phyloP scores from a whole-genome alignment of 2,797 vertebrate species.

The Sebastes nivosus region DNA sequence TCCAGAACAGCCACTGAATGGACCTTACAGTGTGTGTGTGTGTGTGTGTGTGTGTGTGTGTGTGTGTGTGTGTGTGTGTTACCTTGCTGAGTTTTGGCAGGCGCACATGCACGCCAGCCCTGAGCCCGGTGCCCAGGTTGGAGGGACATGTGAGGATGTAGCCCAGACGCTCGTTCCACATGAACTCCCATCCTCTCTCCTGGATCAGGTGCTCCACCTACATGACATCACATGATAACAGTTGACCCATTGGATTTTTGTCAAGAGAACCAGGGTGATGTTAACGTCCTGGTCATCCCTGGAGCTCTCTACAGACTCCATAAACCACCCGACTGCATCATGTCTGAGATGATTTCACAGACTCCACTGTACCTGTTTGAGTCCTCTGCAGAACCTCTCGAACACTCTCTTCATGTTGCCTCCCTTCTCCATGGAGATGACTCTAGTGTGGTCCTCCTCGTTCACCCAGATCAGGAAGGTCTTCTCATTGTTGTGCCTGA shows the following conservation, averaged over 20 bases:
- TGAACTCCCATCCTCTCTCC: slow-evolving; percentile 95
- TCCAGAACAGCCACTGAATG: background rate
- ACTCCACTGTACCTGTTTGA: slow-evolving; percentile 85
- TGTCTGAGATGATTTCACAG: background rate
- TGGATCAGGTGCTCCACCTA: slow-evolving; percentile 94
- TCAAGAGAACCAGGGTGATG: too few species aligned
- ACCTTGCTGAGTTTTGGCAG: slow-evolving; percentile 93
- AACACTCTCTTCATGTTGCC: slow-evolving; percentile 97
- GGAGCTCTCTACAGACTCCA: too few species aligned
- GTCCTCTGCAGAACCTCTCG: slow-evolving; percentile 92
- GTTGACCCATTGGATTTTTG: background rate
- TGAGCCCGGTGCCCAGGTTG: slow-evolving; percentile 92
- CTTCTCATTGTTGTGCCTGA: slow-evolving; percentile 94
- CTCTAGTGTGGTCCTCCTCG: slow-evolving; percentile 95
- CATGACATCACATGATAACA: background rate
- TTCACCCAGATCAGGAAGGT: slow-evolving; percentile 96
- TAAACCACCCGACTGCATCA: background rate
- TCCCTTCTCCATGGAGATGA: slow-evolving; percentile 98
- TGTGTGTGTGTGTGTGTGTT: background rate
- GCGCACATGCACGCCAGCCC: slow-evolving; percentile 91
- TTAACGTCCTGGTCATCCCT: too few species aligned
- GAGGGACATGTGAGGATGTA: slow-evolving; percentile 94
- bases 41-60: background rate
- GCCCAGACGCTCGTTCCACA: slow-evolving; percentile 93
- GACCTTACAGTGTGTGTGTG: background rate